A percentile compares a stretch with the other conserved stretches of the same genome.
Conservation (phyloP, 1,140 invertebrate species). For the Heliothis virescens region DNA sequence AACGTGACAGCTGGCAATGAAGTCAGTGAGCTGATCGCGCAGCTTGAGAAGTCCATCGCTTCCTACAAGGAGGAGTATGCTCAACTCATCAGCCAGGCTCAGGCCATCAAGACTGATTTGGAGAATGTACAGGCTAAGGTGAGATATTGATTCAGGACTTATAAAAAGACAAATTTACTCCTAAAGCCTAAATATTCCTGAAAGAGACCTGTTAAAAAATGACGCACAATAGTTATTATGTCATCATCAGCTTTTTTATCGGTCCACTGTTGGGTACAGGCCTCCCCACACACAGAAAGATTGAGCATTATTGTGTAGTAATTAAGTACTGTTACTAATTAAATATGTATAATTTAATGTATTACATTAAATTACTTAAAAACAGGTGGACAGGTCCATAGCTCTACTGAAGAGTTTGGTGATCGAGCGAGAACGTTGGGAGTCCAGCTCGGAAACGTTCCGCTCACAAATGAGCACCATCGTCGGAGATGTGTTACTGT, state of each 20-base stretch:
- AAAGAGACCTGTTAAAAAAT: too few relatives aligned
- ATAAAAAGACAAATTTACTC: too few relatives aligned
- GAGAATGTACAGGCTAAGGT: constrained; percentile 98
- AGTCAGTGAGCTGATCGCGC: constrained; percentile 95
- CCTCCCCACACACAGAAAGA: too few relatives aligned
- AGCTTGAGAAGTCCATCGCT: constrained; percentile 97
- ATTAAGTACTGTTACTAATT: too few relatives aligned
- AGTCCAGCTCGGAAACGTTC: constrained; percentile 98
- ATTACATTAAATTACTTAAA: constrained; percentile 24
- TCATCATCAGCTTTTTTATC: too few relatives aligned
- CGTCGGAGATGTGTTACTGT: constrained; percentile 96
- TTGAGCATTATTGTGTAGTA: too few relatives aligned
- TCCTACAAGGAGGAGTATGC: constrained; percentile 99
- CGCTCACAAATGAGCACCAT: constrained; percentile 99
- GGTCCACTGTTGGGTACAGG: too few relatives aligned
- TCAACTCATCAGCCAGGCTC: constrained; percentile 98
- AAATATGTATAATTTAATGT: too few relatives aligned
- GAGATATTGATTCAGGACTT: constrained; percentile 23
- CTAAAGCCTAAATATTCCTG: too few relatives aligned
- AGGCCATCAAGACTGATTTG: constrained; percentile 99
- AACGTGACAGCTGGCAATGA: constrained; percentile 97
- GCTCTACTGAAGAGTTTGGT: constrained; percentile 96
- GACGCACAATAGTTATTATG: too few relatives aligned
- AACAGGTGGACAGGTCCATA: constrained; percentile 96
- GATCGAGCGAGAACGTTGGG: constrained; percentile 98